Conservation (phyloP, 2,888 invertebrate species). For the Torymus texanus region DNA sequence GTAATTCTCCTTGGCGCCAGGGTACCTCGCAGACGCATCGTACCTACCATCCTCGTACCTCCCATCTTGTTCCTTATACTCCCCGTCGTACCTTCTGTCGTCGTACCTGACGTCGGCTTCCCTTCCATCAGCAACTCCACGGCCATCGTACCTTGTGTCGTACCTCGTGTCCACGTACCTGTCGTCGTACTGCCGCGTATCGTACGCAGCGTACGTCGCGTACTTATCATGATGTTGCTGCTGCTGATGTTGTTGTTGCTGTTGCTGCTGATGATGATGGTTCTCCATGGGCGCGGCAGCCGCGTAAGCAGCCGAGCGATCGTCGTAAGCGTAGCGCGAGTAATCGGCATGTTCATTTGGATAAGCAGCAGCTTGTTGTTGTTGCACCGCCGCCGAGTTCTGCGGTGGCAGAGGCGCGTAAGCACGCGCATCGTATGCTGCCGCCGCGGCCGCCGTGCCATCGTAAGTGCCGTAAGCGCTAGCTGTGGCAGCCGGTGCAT, state of each 20-base stretch:
- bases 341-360: constrained; percentile 40
- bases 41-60: constrained; percentile 64
- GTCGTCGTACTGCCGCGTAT: constrained; percentile 51
- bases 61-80: constrained; percentile 64
- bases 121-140: constrained; percentile 56
- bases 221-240: constrained; percentile 63
- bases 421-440: constrained; percentile 21
- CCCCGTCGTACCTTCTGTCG: constrained; percentile 58
- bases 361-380: constrained; percentile 7
- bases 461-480: constrained; percentile 33
- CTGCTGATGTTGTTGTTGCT: constrained; percentile 62
- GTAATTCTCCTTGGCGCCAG: constrained; percentile 70
- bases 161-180: constrained; percentile 37
- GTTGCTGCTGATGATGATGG: constrained; percentile 54
- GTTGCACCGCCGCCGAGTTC: constrained; percentile 41
- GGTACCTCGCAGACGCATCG: constrained; percentile 61
- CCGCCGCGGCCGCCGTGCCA: not conserved
- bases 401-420: constrained; percentile 39
- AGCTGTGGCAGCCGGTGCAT: constrained; percentile 59
- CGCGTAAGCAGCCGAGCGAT: constrained; percentile 8
- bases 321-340: constrained; percentile 48
- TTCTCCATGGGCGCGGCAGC: constrained; percentile 8
- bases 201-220: constrained; percentile 66
- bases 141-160: constrained; percentile 58
- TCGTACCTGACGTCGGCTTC: constrained; percentile 62